phyloP scores from a whole-genome alignment of 2,888 invertebrate genomes.

The Epinotia demarniana region DNA sequence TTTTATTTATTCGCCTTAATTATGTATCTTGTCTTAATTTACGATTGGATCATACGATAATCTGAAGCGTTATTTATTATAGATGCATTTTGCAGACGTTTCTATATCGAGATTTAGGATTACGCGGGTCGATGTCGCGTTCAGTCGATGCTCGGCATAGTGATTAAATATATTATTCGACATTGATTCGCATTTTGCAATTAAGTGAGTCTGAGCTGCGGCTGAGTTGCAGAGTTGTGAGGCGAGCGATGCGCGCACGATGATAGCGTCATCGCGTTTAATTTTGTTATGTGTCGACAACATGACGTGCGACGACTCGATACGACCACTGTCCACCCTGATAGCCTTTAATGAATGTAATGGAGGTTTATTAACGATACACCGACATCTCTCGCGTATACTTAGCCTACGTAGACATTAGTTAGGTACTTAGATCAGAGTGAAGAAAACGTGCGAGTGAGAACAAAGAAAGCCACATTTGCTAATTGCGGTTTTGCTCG shows the following conservation, averaged over 20 bases:
- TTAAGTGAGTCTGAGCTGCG: constrained; percentile 68
- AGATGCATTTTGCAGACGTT: constrained; percentile 80
- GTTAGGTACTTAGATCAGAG: constrained; percentile 70
- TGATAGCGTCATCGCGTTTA: constrained; percentile 81
- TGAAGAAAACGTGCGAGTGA: constrained; percentile 79
- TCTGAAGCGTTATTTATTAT: constrained; percentile 82
- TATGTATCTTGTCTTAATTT: constrained; percentile 86
- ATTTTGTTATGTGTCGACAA: constrained; percentile 80
- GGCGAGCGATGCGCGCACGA: constrained; percentile 72
- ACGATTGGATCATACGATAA: constrained; percentile 85
- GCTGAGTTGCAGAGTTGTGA: constrained; percentile 47
- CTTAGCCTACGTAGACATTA: constrained; percentile 57
- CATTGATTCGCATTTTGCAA: constrained; percentile 80
- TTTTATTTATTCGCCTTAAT: constrained; percentile 85
- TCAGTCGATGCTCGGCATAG: constrained; percentile 62
- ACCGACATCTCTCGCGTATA: constrained; percentile 71
- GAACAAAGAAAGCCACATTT: constrained; percentile 85
- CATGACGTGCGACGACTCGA: constrained; percentile 81
- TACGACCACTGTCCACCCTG: constrained; percentile 77
- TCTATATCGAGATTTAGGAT: constrained; percentile 84
- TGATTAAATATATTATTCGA: constrained; percentile 81
- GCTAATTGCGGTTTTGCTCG: constrained; percentile 84
- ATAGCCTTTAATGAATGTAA: constrained; percentile 84
- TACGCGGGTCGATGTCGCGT: constrained; percentile 71
- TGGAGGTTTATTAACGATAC: constrained; percentile 82